Evolutionary conservation across 2,797 vertebrate genomes (phyloP).

Genomic region (Peromyscus attwateri): DNA sequence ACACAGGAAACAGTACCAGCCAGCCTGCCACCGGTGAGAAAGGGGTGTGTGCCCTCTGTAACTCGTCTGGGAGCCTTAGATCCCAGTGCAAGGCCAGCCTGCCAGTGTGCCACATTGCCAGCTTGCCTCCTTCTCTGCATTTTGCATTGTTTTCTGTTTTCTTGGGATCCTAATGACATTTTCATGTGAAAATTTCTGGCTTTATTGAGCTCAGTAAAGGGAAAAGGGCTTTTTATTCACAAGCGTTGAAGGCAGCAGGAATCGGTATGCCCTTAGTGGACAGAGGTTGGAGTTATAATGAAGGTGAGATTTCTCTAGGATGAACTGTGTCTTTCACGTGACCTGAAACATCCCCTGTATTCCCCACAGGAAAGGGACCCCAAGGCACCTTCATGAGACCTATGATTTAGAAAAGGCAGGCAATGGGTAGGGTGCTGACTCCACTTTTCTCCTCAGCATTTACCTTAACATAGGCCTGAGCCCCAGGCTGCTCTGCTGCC

Average conservation of each 20-base stretch:
- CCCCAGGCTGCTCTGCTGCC: background rate
- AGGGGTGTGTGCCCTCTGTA: background rate
- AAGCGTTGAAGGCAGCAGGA: background rate
- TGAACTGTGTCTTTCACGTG: background rate
- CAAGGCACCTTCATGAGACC: background rate
- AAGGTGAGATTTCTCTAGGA: background rate
- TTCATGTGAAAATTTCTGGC: slow-evolving; percentile 31
- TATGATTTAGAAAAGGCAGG: background rate
- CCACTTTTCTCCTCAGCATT: background rate
- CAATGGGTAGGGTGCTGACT: background rate
- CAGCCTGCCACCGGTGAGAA: background rate
- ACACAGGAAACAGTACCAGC: background rate
- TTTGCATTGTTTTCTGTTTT: slow-evolving; percentile 13
- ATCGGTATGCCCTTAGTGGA: background rate
- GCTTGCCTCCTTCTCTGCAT: background rate
- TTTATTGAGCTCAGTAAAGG: slow-evolving; percentile 7
- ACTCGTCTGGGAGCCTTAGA: too few relatives aligned
- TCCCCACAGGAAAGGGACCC: background rate
- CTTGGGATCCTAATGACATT: slow-evolving; percentile 60
- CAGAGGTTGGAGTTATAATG: background rate
- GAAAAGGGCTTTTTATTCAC: background rate
- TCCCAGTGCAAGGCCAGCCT: background rate
- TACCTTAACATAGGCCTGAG: background rate
- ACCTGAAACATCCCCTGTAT: background rate
- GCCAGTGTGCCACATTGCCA: background rate